phyloP scores from a whole-genome alignment of 2,797 vertebrate genomes.

The Oceanodroma leucorhoa region DNA sequence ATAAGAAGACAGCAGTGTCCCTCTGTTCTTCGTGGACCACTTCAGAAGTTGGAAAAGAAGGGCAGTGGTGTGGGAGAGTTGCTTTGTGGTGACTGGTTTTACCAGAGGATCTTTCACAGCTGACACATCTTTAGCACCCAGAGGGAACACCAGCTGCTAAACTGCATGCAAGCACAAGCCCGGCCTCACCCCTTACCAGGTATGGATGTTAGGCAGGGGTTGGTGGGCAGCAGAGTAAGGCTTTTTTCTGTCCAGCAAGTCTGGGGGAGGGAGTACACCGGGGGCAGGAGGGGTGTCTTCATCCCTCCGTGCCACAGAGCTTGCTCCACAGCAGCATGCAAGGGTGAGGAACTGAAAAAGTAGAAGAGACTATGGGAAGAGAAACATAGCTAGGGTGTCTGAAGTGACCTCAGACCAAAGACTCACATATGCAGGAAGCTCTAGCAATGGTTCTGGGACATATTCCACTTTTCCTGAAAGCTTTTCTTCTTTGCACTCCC shows the following conservation, averaged over 20 bases:
- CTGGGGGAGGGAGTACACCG: rapidly evolving
- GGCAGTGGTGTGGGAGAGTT: not conserved
- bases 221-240: not conserved
- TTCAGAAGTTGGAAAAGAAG: not conserved
- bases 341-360: not conserved
- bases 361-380: not conserved
- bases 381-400: not conserved
- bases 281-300: not conserved
- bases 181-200: not conserved
- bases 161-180: not conserved
- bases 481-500: not conserved
- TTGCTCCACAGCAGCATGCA: not conserved
- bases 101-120: not conserved
- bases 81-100: not conserved
- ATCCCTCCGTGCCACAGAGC: not conserved
- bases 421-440: not conserved
- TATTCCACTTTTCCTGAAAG: not conserved
- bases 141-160: not conserved
- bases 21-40: not conserved
- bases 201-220: not conserved
- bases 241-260: not conserved
- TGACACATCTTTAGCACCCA: not conserved
- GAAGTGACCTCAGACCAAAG: not conserved
- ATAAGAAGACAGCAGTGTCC: not conserved
- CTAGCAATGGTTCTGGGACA: not conserved